Evolutionary conservation across 1,140 invertebrate species (phyloP).

Genomic region (Aphaenogaster floridana): DNA sequence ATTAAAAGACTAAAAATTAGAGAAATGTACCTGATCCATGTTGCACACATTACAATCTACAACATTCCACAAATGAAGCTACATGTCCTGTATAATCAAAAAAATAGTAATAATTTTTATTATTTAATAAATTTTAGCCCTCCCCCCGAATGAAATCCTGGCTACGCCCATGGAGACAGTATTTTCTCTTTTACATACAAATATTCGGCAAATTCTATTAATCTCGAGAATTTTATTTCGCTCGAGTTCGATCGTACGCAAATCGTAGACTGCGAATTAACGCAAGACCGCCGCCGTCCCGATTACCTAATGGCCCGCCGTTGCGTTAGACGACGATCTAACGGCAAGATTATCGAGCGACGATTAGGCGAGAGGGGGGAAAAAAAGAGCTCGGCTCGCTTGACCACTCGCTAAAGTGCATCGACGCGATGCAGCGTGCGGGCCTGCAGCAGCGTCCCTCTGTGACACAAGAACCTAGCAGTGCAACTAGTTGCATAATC

Average conservation of each 20-base stretch:
- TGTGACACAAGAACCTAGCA: slow-evolving; percentile 82
- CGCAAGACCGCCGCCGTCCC: background rate
- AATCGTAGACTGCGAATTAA: background rate
- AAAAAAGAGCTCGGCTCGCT: background rate
- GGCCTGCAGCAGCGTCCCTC: slow-evolving; percentile 30
- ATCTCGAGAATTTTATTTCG: background rate
- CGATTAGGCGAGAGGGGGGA: background rate
- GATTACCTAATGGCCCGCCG: background rate
- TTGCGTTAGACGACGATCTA: background rate
- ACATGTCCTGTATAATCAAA: too few relatives aligned
- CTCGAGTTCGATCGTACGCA: background rate
- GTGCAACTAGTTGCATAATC: slow-evolving; percentile 84
- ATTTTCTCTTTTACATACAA: too few relatives aligned
- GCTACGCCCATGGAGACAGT: too few relatives aligned
- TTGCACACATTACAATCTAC: too few relatives aligned
- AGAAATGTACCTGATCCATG: too few relatives aligned
- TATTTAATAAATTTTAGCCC: too few relatives aligned
- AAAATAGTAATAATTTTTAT: too few relatives aligned
- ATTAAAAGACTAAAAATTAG: too few relatives aligned
- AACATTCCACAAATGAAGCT: too few relatives aligned
- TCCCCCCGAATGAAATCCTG: too few relatives aligned
- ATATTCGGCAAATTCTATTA: background rate
- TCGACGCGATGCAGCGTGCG: background rate
- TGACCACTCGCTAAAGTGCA: slow-evolving; percentile 25
- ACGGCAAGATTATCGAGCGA: slow-evolving; percentile 3